Conservation (phyloP, 2,888 invertebrate species). For the Ormyrus nitidulus region DNA sequence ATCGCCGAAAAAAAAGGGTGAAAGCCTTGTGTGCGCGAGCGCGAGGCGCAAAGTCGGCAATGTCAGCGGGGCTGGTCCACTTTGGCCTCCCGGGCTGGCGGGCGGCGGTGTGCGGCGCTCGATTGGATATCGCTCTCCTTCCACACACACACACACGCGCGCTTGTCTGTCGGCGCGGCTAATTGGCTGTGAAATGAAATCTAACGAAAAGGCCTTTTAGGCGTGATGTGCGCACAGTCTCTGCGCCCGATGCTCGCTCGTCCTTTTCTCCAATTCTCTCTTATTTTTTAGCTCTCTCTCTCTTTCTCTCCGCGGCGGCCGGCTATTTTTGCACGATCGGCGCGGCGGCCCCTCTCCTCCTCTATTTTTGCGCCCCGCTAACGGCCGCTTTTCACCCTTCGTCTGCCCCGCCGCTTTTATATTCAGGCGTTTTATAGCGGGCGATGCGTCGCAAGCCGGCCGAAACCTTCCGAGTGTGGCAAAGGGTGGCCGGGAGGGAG, state of each 20-base stretch:
- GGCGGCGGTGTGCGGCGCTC: conserved; percentile 38
- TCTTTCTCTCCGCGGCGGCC: conserved; percentile 48
- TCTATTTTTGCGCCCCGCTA: conserved; percentile 36
- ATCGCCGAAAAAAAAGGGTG: background rate
- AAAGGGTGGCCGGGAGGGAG: background rate
- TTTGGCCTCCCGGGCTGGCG: conserved; percentile 19
- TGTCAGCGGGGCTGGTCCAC: conserved; percentile 29
- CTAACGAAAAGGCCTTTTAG: conserved; percentile 75
- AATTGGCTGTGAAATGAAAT: conserved; percentile 76
- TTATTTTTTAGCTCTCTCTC: conserved; percentile 19
- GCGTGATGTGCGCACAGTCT: conserved; percentile 71
- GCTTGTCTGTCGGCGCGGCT: conserved; percentile 66
- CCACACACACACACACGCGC: conserved; percentile 41
- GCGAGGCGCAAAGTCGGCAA: conserved; percentile 29
- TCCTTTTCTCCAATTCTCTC: background rate
- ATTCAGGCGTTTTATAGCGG: conserved; percentile 34
- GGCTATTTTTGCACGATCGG: conserved; percentile 38
- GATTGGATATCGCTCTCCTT: conserved; percentile 57
- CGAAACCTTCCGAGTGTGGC: conserved; percentile 31
- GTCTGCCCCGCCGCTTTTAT: conserved; percentile 20
- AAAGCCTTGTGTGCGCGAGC: background rate
- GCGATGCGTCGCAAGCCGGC: conserved; percentile 5
- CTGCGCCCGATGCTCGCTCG: conserved; percentile 55
- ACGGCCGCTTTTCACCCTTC: conserved; percentile 17
- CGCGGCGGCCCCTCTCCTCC: conserved; percentile 30